phyloP scores from a whole-genome alignment of 2,888 invertebrate genomes.

The Lycia hirtaria region DNA sequence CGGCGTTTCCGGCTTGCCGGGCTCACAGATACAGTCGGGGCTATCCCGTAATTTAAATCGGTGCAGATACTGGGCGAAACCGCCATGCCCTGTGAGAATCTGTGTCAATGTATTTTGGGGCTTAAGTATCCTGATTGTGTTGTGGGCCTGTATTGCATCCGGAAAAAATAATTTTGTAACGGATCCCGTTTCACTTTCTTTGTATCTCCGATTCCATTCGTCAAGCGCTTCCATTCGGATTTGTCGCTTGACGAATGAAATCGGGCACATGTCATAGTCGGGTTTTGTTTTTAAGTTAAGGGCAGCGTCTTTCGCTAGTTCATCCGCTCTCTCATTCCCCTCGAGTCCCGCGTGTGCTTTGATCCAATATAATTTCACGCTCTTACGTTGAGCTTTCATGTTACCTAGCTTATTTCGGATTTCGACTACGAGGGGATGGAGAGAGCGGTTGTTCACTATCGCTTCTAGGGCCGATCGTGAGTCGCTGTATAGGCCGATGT shows the following conservation, averaged over 20 bases:
- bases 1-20: neutral
- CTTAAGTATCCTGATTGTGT: neutral
- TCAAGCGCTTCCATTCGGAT: conserved; percentile 26
- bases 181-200: too few relatives aligned
- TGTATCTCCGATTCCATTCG: too few relatives aligned
- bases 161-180: conserved; percentile 34
- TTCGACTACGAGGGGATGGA: conserved; percentile 29
- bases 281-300: too few relatives aligned
- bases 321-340: conserved; percentile 38
- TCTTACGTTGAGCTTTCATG: neutral
- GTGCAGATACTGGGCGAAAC: conserved; percentile 32
- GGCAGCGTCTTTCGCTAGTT: too few relatives aligned
- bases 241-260: conserved; percentile 28
- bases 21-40: conserved; percentile 35
- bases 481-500: conserved; percentile 26
- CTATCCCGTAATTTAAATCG: conserved; percentile 29
- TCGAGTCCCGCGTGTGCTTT: conserved; percentile 37
- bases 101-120: neutral
- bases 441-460: neutral
- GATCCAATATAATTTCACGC: conserved; percentile 25
- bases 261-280: too few relatives aligned
- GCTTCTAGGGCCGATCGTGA: conserved; percentile 26
- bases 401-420: neutral
- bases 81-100: conserved; percentile 28
- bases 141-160: conserved; percentile 8